These are phyloP conservation scores for Redunca redunca DNA, from an alignment of 2,113 vertebrate species.

Conservation along the genomic window DNA sequence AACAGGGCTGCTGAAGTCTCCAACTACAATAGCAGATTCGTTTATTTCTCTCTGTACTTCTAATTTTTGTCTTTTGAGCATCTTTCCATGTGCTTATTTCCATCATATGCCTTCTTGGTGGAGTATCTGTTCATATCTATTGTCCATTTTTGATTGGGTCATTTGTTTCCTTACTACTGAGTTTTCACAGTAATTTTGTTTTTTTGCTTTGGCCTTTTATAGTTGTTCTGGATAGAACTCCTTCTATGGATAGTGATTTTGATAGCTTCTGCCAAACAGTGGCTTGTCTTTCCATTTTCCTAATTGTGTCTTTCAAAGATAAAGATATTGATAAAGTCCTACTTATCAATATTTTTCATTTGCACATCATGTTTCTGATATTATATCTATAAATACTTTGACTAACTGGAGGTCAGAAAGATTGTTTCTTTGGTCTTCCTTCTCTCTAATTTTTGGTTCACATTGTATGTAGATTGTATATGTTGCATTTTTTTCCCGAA, in stretches of 20 bases:
- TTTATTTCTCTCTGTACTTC: not conserved
- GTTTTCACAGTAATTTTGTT: not conserved
- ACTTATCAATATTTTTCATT: not conserved
- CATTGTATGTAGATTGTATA: not conserved
- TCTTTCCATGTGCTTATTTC: not conserved
- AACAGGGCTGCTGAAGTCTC: not conserved
- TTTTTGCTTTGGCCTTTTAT: not conserved
- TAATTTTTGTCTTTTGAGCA: not conserved
- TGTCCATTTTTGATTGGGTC: not conserved
- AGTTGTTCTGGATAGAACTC: not conserved
- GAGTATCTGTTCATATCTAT: not conserved
- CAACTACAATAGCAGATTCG: not conserved
- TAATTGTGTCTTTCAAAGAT: not conserved
- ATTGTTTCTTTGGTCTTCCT: not conserved
- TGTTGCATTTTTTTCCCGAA: not conserved
- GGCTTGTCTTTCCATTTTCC: not conserved
- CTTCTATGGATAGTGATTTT: not conserved
- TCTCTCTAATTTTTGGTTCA: not conserved
- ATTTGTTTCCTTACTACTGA: not conserved
- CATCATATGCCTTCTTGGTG: not conserved
- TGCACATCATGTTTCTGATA: not conserved
- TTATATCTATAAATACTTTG: not conserved
- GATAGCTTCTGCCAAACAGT: not conserved
- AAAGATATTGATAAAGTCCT: not conserved
- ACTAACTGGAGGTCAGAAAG: not conserved